Conservation (phyloP, 2,888 invertebrate species). For the Emmelina monodactyla region DNA sequence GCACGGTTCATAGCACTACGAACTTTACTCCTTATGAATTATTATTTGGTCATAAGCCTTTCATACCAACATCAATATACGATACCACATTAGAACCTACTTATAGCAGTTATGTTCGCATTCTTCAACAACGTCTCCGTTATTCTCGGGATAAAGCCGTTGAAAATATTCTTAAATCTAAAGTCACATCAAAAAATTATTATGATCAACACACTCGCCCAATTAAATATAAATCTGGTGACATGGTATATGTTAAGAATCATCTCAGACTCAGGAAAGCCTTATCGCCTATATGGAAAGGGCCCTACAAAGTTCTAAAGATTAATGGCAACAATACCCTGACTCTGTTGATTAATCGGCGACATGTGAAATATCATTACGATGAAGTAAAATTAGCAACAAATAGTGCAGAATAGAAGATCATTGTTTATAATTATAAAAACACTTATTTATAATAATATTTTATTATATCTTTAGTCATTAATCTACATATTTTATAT, state of each 20-base stretch:
- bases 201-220: conserved; percentile 13
- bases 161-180: conserved; percentile 18
- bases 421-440: neutral
- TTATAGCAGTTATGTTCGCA: conserved; percentile 19
- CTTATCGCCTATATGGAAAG: conserved; percentile 20
- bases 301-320: conserved; percentile 18
- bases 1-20: conserved; percentile 21
- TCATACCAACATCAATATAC: conserved; percentile 9
- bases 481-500: no score
- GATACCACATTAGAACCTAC: conserved; percentile 1
- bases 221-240: conserved; percentile 13
- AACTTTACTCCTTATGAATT: conserved; percentile 24
- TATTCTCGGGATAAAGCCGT: conserved; percentile 17
- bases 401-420: no score
- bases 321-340: conserved; percentile 17
- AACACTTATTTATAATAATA: neutral
- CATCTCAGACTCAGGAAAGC: conserved; percentile 16
- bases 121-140: conserved; percentile 19
- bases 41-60: conserved; percentile 21
- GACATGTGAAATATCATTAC: conserved; percentile 15
- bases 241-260: conserved; percentile 16
- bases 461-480: no score
- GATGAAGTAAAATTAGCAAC: conserved; percentile 14
- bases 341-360: conserved; percentile 15
- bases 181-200: conserved; percentile 21